These are phyloP conservation scores for Tauraco hartlaubi DNA, from an alignment of 2,797 vertebrate genomes.

Conservation along the genomic window DNA sequence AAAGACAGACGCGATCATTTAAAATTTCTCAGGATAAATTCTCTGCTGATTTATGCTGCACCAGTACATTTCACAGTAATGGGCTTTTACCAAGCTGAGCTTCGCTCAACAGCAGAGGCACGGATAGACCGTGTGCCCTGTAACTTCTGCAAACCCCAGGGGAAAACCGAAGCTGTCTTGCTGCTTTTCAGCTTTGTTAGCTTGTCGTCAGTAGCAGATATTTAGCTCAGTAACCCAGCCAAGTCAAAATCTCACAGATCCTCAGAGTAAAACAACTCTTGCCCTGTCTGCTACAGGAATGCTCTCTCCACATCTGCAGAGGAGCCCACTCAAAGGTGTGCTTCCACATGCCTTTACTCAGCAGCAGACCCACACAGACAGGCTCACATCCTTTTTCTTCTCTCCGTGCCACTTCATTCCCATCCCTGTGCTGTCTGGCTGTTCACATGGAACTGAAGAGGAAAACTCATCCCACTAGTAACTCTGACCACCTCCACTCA, in stretches of 20 bases:
- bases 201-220: not conserved
- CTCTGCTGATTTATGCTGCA: not conserved
- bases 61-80: not conserved
- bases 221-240: not conserved
- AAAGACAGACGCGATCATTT: not conserved
- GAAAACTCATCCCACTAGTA: not conserved
- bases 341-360: not conserved
- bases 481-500: not conserved
- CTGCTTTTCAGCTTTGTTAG: not conserved
- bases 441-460: not conserved
- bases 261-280: not conserved
- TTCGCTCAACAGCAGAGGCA: not conserved
- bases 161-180: not conserved
- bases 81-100: not conserved
- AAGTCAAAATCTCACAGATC: not conserved
- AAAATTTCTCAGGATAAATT: not conserved
- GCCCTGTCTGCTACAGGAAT: not conserved
- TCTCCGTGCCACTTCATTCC: not conserved
- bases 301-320: too few species aligned
- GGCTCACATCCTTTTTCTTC: not conserved
- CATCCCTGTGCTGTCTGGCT: accelerated
- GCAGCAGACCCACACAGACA: not conserved
- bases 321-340: not conserved
- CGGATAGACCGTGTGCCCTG: not conserved
- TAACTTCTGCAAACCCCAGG: not conserved